These are phyloP conservation scores for Falco novaeseelandiae DNA, from an alignment of 2,797 vertebrate species.

Conservation along the genomic window DNA sequence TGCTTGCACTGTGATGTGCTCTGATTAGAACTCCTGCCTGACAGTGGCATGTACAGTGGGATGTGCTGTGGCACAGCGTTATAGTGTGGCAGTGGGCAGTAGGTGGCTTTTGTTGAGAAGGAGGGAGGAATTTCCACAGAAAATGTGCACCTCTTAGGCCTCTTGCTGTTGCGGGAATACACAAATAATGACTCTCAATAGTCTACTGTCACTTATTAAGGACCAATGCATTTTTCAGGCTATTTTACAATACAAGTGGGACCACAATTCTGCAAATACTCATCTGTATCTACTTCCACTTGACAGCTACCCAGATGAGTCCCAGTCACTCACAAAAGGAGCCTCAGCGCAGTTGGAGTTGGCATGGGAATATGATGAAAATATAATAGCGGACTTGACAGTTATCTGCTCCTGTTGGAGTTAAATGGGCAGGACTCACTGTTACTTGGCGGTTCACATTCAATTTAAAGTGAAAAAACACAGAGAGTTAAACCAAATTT, in stretches of 20 bases:
- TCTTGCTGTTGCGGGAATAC: not conserved
- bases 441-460: not conserved
- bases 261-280: not conserved
- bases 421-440: not conserved
- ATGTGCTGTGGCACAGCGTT: not conserved
- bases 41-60: not conserved
- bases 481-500: not conserved
- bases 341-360: not conserved
- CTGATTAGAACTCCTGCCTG: not conserved
- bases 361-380: not conserved
- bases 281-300: not conserved
- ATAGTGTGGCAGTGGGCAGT: not conserved
- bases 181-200: not conserved
- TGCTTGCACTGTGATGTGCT: not conserved
- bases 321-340: not conserved
- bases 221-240: not conserved
- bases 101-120: not conserved
- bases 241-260: not conserved
- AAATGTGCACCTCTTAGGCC: not conserved
- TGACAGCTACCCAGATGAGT: not conserved
- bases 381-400: accelerated
- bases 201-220: not conserved
- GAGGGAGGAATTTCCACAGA: not conserved
- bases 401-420: not conserved
- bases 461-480: not conserved